These are phyloP conservation scores for Poecilobothrus nobilitatus DNA, from an alignment of 2,888 invertebrate species.

Conservation along the genomic window DNA sequence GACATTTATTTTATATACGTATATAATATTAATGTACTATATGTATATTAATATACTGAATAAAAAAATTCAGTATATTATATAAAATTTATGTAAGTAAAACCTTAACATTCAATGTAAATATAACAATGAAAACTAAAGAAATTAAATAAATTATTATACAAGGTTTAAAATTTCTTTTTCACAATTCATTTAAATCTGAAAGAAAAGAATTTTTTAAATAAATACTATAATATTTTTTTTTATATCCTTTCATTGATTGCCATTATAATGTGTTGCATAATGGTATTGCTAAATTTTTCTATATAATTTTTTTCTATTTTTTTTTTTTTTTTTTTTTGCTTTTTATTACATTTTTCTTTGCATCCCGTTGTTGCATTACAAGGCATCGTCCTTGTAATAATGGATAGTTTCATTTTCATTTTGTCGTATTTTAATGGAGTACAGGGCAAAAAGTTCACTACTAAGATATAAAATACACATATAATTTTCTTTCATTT, in stretches of 20 bases:
- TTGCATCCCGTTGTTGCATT: not conserved
- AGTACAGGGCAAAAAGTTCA: not conserved
- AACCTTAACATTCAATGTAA: too few relatives aligned
- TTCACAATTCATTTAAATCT: too few relatives aligned
- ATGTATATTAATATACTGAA: too few relatives aligned
- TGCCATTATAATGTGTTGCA: not conserved
- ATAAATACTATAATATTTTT: not conserved
- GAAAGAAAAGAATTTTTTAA: not conserved
- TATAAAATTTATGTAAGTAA: too few relatives aligned
- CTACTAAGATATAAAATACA: not conserved
- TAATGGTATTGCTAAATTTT: not conserved
- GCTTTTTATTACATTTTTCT: too few relatives aligned
- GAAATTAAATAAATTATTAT: too few relatives aligned
- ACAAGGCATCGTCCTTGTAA: not conserved
- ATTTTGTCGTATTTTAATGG: not conserved
- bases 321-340: not conserved
- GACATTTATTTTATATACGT: not conserved
- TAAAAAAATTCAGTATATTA: too few relatives aligned
- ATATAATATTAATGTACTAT: too few relatives aligned
- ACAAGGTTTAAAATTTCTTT: too few relatives aligned
- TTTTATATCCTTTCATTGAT: not conserved
- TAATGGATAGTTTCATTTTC: not conserved
- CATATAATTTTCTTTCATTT: not conserved
- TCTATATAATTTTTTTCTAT: not conserved
- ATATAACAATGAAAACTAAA: too few relatives aligned